Evolutionary conservation across 64 coral and sea anemone genomes (phyloP).

Genomic region (Stylophora pistillata): DNA sequence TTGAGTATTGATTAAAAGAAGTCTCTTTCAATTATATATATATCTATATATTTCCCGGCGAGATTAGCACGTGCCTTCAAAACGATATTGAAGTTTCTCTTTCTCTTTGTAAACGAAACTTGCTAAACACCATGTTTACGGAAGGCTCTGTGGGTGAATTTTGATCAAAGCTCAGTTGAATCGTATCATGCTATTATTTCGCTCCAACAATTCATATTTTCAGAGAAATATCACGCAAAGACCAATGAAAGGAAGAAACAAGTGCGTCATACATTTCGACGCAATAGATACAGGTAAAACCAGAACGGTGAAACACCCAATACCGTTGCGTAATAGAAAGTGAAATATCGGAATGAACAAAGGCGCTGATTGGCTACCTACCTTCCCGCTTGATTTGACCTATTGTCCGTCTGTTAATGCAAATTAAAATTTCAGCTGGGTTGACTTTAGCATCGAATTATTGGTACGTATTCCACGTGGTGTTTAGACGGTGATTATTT

Average conservation of each 20-base stretch:
- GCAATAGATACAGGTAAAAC: conserved; percentile 16
- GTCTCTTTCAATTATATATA: background rate
- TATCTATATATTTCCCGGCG: no score
- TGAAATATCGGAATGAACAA: background rate
- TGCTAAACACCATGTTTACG: background rate
- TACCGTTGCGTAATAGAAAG: background rate
- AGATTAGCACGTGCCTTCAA: background rate
- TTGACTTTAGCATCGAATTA: background rate
- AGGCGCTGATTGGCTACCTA: background rate
- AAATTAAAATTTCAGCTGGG: background rate
- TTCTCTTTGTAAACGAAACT: background rate
- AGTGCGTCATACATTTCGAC: background rate
- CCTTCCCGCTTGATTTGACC: conserved; percentile 8
- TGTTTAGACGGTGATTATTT: background rate
- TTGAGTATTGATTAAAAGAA: background rate
- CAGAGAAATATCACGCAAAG: background rate
- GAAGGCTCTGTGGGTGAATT: background rate
- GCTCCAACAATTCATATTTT: background rate
- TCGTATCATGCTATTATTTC: background rate
- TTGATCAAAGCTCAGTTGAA: background rate
- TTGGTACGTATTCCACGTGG: conserved; percentile 35
- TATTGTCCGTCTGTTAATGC: background rate
- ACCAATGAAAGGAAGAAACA: background rate
- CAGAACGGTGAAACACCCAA: background rate
- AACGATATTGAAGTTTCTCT: background rate